These are phyloP conservation scores for Laupala kohalensis DNA, from an alignment of 1,140 invertebrate genomes.

Conservation along the genomic window DNA sequence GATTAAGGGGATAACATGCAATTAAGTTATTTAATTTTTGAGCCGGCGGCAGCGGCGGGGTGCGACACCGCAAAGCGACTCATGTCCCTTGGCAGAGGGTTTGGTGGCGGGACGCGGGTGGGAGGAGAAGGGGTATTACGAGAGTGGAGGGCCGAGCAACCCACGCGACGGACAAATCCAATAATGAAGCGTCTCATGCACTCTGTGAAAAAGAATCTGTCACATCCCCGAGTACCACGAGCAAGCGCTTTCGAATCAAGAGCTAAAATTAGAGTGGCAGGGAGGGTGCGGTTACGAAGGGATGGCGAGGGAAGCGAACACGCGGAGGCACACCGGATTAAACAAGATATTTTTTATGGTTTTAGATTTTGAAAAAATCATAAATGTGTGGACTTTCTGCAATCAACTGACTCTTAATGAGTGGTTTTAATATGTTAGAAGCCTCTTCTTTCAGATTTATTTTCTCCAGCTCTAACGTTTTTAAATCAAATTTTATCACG, in stretches of 20 bases:
- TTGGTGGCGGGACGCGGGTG: too few relatives aligned
- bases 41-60: not conserved
- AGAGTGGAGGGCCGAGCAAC: too few relatives aligned
- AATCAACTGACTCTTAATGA: too few relatives aligned
- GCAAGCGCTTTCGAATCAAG: not conserved
- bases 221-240: not conserved
- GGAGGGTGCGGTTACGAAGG: not conserved
- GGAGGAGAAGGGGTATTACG: not conserved
- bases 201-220: not conserved
- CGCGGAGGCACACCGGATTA: too few relatives aligned
- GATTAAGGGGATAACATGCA: not conserved
- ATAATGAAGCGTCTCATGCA: not conserved
- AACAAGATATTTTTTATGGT: too few relatives aligned
- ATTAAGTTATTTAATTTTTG: not conserved
- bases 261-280: not conserved
- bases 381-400: too few relatives aligned
- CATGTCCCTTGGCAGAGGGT: too few relatives aligned
- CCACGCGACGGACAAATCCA: not conserved
- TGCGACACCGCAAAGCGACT: not conserved
- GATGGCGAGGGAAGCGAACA: not conserved
- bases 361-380: too few relatives aligned
- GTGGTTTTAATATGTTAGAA: too few relatives aligned
- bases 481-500: too few relatives aligned
- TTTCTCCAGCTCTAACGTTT: too few relatives aligned
- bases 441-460: too few relatives aligned